Percentiles rank a stretch among this genome's conserved stretches.
phyloP scores from a whole-genome alignment of 2,888 invertebrate species.

The Tachina lurida region DNA sequence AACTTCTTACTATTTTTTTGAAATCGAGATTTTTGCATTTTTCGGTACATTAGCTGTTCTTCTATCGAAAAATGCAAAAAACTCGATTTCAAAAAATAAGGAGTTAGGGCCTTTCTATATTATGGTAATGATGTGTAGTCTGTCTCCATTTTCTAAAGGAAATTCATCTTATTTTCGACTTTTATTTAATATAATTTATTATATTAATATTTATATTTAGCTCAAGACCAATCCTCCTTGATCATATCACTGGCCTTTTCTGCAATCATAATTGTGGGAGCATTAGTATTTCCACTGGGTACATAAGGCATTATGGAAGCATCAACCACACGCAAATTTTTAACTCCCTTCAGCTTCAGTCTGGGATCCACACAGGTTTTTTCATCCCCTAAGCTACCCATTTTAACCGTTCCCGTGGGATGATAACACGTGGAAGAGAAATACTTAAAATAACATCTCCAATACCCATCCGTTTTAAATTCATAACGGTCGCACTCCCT shows the following conservation, averaged over 20 bases:
- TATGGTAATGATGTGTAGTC: no score
- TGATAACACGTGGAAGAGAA: slow-evolving; percentile 88
- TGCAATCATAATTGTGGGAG: slow-evolving; percentile 92
- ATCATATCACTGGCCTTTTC: slow-evolving; percentile 89
- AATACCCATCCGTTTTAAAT: slow-evolving; percentile 83
- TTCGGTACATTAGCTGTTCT: no score
- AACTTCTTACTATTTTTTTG: no score
- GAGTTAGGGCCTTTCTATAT: no score
- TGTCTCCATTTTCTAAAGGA: no score
- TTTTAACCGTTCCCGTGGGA: slow-evolving; percentile 88
- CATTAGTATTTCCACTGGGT: slow-evolving; percentile 92
- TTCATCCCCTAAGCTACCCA: slow-evolving; percentile 86
- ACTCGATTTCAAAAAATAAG: no score
- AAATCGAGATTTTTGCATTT: no score
- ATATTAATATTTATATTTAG: not conserved
- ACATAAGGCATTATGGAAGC: slow-evolving; percentile 91
- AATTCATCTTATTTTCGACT: not conserved
- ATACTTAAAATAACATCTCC: slow-evolving; percentile 88
- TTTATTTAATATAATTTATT: no score
- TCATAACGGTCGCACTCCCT: slow-evolving; percentile 75
- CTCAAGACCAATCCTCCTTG: slow-evolving; percentile 75
- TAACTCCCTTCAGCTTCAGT: slow-evolving; percentile 86
- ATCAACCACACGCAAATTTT: slow-evolving; percentile 87
- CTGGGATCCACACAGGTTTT: slow-evolving; percentile 87
- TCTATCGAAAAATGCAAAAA: no score